Evolutionary conservation across 2,797 vertebrate genomes (phyloP).

Genomic region (Cuculus canorus): DNA sequence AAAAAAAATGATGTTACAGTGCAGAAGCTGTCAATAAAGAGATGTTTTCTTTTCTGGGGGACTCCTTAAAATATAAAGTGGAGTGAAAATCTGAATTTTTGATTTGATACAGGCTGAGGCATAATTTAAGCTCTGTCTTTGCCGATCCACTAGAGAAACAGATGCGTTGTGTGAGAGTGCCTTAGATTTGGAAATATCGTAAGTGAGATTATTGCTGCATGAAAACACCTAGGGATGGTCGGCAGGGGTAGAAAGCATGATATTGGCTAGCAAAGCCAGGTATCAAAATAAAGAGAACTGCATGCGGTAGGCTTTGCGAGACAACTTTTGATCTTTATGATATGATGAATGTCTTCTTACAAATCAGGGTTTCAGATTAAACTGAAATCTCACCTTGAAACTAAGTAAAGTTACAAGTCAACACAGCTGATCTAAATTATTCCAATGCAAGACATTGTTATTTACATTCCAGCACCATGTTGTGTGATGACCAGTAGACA

Average conservation of each 20-base stretch:
- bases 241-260: not conserved
- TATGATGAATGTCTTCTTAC: not conserved
- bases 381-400: too few species aligned
- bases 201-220: not conserved
- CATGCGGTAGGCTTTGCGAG: not conserved
- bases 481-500: not conserved
- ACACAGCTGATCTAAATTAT: not conserved
- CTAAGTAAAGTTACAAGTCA: not conserved
- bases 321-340: not conserved
- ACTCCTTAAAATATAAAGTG: not conserved
- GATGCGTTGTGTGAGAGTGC: not conserved
- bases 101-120: not conserved
- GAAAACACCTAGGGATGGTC: not conserved
- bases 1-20: not conserved
- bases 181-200: not conserved
- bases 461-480: not conserved
- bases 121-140: not conserved
- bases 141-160: not conserved
- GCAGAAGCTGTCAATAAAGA: not conserved
- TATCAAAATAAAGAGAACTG: not conserved
- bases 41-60: not conserved
- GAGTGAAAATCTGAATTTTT: not conserved
- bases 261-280: not conserved
- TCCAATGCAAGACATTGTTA: not conserved
- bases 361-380: fast-evolving